Evolutionary conservation across 2,888 invertebrate genomes (phyloP), one percentile per base, ranked within the genome.

Genomic region (Napeogenes inachia): DNA sequence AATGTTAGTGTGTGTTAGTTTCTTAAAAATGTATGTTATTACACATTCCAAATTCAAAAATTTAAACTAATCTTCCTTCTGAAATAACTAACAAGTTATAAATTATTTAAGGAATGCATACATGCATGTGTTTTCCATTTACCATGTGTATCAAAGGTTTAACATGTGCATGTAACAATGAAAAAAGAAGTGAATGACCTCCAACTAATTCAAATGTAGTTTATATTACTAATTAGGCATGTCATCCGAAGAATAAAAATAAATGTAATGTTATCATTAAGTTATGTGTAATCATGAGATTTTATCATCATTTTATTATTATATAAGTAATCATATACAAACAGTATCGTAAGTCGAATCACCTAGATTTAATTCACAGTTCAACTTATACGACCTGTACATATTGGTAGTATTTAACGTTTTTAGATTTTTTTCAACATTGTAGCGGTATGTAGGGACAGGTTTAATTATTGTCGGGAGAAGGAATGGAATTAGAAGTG

Each of bases 151-250:
- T 67, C 62, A 35, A 63, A 68, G 70, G 70, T 45, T 62, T 64
- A 35, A 67, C 64, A 77, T 78, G 67, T 70, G 75, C 75, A 73
- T 74, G 73, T 71, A 70, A 61, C 66, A 73, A 77, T 80, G 80
- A 75, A 82, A 85, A 86, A 89, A 86, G 89, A 89, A 89, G 89
- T 88, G 89, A 89, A 89, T 89, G 89, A 89, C 87, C 76, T 71
- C 73, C 77, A 81, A 80, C 73, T 60, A 61, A 62, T 13, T 59
- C 54, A 56, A 45, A 50, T 64, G 45, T 60, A n/a, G 56, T 30
- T 42, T 63, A 63, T 61, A 56, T 60, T 54, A 63, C 64, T 67
- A 67, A 69, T 63, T 59, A 56, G 56, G 59, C 45, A 62, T 66
- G 64, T 65, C 21, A 62, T 45, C 21, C 21, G 21, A 21, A 21